These are phyloP conservation scores for Leucoraja erinaceus DNA, from an alignment of 2,113 vertebrate species.

Conservation along the genomic window DNA sequence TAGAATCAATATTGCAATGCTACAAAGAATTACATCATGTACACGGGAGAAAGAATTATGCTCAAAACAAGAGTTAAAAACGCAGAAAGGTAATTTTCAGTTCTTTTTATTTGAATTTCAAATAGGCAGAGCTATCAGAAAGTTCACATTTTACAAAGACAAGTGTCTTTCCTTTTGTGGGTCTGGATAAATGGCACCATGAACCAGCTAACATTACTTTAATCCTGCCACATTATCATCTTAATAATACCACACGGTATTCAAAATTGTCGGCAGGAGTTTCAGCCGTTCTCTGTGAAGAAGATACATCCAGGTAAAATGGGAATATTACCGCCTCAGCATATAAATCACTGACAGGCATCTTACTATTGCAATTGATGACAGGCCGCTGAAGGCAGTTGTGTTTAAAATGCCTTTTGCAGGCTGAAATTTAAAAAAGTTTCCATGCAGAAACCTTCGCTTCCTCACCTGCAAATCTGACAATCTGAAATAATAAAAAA, in stretches of 20 bases:
- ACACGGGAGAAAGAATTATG: background rate
- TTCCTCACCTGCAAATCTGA: slow-evolving; percentile 61
- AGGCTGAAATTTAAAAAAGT: slow-evolving; percentile 77
- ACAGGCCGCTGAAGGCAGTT: slow-evolving; percentile 76
- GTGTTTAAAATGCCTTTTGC: slow-evolving; percentile 70
- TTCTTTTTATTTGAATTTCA: slow-evolving; percentile 24
- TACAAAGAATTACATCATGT: background rate
- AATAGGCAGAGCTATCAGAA: slow-evolving; percentile 41
- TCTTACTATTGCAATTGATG: slow-evolving; percentile 71
- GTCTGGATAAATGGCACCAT: slow-evolving; percentile 58
- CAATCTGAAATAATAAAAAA: slow-evolving; percentile 66
- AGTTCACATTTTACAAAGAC: slow-evolving; percentile 47
- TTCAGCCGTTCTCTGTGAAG: slow-evolving; percentile 63
- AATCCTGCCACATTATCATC: slow-evolving; percentile 68
- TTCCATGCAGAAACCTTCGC: slow-evolving; percentile 69
- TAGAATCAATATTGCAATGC: slow-evolving; percentile 2
- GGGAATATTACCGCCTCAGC: slow-evolving; percentile 77
- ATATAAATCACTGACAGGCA: slow-evolving; percentile 76
- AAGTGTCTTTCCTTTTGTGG: slow-evolving; percentile 48
- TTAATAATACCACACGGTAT: slow-evolving; percentile 70
- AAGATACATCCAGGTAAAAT: slow-evolving; percentile 69
- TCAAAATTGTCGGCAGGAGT: slow-evolving; percentile 70
- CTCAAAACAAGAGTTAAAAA: slow-evolving; percentile 12
- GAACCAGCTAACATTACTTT: slow-evolving; percentile 63
- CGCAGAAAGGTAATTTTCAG: background rate